phyloP scores from a whole-genome alignment of 1,140 invertebrate genomes.

The Eupristina koningsbergeri region DNA sequence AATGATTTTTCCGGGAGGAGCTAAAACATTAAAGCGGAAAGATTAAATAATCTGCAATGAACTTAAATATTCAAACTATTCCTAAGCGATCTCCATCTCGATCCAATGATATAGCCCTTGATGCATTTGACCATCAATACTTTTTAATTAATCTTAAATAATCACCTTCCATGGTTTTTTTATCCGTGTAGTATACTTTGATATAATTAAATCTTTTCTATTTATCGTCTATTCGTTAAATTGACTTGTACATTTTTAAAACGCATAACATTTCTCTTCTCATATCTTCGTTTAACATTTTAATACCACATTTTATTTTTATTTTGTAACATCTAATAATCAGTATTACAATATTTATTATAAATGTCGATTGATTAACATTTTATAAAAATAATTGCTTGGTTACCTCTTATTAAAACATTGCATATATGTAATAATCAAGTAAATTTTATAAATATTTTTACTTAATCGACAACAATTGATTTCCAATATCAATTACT shows the following conservation, averaged over 20 bases:
- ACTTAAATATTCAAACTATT: not conserved
- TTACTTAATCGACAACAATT: not conserved
- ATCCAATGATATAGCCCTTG: not conserved
- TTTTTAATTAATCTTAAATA: not conserved
- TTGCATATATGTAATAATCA: not conserved
- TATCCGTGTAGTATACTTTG: not conserved
- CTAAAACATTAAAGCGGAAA: not conserved
- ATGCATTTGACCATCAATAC: not conserved
- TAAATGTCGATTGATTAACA: not conserved
- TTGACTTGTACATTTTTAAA: not conserved
- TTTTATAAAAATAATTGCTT: not conserved
- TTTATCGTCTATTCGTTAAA: not conserved
- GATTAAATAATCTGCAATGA: not conserved
- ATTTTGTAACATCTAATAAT: too few species aligned
- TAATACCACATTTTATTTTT: not conserved
- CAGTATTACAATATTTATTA: too few species aligned
- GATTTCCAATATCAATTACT: not conserved
- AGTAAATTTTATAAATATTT: not conserved
- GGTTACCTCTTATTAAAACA: too few species aligned
- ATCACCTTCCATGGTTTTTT: not conserved
- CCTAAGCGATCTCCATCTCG: not conserved
- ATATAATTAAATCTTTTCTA: not conserved
- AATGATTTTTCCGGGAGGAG: not conserved
- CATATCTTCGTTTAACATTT: not conserved
- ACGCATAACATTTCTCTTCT: not conserved